These are phyloP conservation scores for Columba livia DNA, from an alignment of 2,113 vertebrate species.

Conservation along the genomic window DNA sequence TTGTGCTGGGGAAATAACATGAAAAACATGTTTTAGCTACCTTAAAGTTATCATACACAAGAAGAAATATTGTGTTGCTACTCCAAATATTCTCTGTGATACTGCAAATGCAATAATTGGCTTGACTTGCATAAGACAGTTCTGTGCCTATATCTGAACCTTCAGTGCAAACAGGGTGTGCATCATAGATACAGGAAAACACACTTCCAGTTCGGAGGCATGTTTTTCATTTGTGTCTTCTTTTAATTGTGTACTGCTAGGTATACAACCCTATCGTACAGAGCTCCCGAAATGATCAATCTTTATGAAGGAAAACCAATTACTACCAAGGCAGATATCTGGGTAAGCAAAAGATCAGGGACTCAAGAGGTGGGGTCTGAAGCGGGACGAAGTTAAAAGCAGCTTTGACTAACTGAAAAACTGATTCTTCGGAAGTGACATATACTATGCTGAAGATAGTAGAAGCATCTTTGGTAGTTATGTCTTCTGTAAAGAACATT, in stretches of 20 bases:
- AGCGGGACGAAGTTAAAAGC: neutral
- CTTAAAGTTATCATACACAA: neutral
- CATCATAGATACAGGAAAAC: rapidly evolving
- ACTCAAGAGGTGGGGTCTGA: neutral
- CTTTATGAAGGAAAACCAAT: slow-evolving; percentile 94
- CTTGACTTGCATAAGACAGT: rapidly evolving
- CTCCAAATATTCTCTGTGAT: neutral
- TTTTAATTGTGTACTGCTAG: slow-evolving; percentile 69
- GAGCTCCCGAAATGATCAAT: slow-evolving; percentile 98
- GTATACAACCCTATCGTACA: slow-evolving; percentile 96
- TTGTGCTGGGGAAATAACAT: neutral
- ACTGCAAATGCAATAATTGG: neutral
- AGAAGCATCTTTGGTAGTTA: neutral
- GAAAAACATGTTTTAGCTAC: neutral
- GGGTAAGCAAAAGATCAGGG: slow-evolving; percentile 79
- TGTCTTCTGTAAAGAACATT: rapidly evolving
- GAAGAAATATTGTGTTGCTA: neutral
- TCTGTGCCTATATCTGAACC: neutral
- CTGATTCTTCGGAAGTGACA: neutral
- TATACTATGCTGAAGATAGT: neutral
- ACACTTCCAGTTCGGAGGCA: rapidly evolving
- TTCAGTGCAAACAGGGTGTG: no score
- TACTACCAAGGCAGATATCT: slow-evolving; percentile 98
- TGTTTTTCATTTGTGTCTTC: neutral
- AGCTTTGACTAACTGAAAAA: neutral